Base-by-base conservation (phyloP, 2,888 invertebrate species). In the Eupithecia centaureata region DNA sequence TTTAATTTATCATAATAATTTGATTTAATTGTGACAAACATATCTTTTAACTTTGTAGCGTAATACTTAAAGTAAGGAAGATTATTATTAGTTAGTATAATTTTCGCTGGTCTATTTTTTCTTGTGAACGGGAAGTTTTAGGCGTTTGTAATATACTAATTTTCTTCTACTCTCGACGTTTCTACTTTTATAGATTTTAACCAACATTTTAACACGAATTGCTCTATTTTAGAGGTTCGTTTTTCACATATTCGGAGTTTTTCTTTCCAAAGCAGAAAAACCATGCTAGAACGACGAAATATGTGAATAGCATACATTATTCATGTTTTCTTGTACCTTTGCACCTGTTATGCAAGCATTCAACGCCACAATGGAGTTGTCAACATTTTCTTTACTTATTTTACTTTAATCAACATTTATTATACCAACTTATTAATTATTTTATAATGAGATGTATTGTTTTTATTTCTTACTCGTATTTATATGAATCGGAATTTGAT, bases 311-410 rank as follows among this genome's bases (percentile, higher is more conserved):
- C 27, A 27, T 27, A 27, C 25, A 25, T 52, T 52, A 5, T 25
- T 25, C 4, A 51, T 27, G 1, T 51, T 0, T 51, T 52, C 1
- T 52, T 4, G 27, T 52, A 27, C 52, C 79, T 77, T 79, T 81
- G 87, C 89, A 89, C 89, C 86, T 86, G 89, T 89, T 89, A 88
- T 81, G 18, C 72, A 82, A 82, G 88, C 88, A 88, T 87, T 81
- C 76, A 52, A 27, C 51, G 25, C 52, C 52, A 27, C 27, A 27
- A 15, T 7, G 13, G 13, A 15, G 25, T 15, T 52, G 27, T 5
- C 13, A 52, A 27, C 25, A 25, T 52, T 27, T 27, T 15, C 52
- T 52, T 52, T 13, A 27, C 27, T 0, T 25, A 22, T 51, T 27
- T 51, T 18, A 51, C 25, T 15, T 27, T 7, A 7, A 27, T 13